Evolutionary conservation across 2,113 vertebrate genomes (phyloP).

Genomic region (Globicephala melas): DNA sequence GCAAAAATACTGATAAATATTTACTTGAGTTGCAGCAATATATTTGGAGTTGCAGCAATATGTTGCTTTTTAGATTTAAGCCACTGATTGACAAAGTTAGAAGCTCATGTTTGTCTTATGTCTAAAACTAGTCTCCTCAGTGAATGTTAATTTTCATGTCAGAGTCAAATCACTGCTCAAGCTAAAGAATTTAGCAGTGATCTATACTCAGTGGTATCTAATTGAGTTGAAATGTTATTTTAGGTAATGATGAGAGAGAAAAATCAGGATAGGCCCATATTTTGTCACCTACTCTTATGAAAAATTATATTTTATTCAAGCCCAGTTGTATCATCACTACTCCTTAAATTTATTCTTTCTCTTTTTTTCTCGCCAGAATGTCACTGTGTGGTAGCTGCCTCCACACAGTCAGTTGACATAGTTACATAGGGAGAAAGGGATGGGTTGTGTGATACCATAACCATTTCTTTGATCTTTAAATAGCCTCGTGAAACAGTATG

Average conservation of each 20-base stretch:
- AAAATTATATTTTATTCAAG: slow-evolving; percentile 8
- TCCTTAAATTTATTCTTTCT: neutral
- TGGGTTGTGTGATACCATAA: neutral
- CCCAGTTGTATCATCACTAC: neutral
- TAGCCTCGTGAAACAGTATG: neutral
- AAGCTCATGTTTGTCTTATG: slow-evolving; percentile 15
- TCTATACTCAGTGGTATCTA: neutral
- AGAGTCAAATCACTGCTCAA: slow-evolving; percentile 50
- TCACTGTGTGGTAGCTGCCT: neutral
- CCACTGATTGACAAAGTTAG: slow-evolving; percentile 26
- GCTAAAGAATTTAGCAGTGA: neutral
- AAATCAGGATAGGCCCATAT: neutral
- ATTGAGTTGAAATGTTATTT: slow-evolving; percentile 54
- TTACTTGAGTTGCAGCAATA: neutral
- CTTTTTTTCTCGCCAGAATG: neutral
- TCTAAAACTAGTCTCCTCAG: slow-evolving; percentile 6
- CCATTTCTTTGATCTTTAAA: neutral
- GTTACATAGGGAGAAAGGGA: neutral
- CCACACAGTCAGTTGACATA: neutral
- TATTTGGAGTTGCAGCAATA: neutral
- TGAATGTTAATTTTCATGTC: slow-evolving; percentile 45
- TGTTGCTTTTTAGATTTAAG: slow-evolving; percentile 18
- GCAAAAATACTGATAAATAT: slow-evolving; percentile 39
- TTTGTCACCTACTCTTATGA: neutral
- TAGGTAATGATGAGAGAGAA: neutral